These are phyloP conservation scores for Drepana falcataria DNA, from an alignment of 2,888 invertebrate genomes.

Conservation along the genomic window DNA sequence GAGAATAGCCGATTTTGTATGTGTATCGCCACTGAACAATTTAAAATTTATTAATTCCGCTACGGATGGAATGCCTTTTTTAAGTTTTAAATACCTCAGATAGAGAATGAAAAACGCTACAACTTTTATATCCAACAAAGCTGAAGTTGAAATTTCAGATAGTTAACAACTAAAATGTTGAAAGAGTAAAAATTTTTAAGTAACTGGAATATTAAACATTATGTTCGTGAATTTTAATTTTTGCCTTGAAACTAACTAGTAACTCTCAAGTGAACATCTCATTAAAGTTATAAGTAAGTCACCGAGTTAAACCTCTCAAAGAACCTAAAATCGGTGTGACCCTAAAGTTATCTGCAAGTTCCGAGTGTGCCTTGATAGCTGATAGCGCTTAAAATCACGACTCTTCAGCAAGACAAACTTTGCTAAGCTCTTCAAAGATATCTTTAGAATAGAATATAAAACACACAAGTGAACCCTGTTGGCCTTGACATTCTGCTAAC, in stretches of 20 bases:
- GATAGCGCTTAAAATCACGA: conserved; percentile 28
- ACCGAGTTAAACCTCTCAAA: conserved; percentile 32
- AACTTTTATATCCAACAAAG: not conserved
- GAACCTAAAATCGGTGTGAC: conserved; percentile 31
- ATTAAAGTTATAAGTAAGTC: conserved; percentile 36
- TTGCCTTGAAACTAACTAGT: conserved; percentile 19
- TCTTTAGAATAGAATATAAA: conserved; percentile 31
- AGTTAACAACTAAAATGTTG: not conserved
- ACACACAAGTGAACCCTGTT: conserved; percentile 15
- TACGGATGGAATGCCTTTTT: too few species aligned
- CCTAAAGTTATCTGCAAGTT: conserved; percentile 30
- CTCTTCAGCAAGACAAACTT: conserved; percentile 34
- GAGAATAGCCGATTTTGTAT: too few species aligned
- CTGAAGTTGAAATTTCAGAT: not conserved
- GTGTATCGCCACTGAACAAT: too few species aligned
- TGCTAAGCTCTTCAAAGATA: conserved; percentile 27
- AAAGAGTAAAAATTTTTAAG: not conserved
- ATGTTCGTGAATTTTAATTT: conserved; percentile 26
- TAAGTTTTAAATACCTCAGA: too few species aligned
- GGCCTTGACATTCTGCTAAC: conserved; percentile 18
- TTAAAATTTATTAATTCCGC: too few species aligned
- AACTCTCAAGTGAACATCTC: conserved; percentile 42
- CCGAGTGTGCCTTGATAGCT: conserved; percentile 22
- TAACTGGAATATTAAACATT: conserved; percentile 13
- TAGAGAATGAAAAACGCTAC: not conserved